Evolutionary conservation across 1,140 invertebrate species (phyloP).

Genomic region (Pseudoatta argentina): DNA sequence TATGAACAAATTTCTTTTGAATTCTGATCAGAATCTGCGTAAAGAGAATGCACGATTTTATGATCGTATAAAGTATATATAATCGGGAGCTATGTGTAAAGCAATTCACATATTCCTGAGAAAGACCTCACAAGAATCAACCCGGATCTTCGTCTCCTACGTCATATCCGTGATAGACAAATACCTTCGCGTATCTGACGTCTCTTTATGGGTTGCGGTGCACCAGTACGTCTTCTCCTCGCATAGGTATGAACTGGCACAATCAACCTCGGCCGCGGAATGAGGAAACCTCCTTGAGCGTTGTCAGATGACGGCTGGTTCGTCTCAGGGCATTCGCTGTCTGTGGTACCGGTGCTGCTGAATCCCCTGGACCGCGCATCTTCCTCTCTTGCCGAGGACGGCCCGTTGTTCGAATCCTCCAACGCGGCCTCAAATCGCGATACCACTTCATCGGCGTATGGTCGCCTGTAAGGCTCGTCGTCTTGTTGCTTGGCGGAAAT

Average conservation of each 20-base stretch:
- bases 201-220: conserved; percentile 78
- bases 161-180: conserved; percentile 14
- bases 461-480: conserved; percentile 67
- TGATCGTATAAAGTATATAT: background rate
- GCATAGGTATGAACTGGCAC: conserved; percentile 95
- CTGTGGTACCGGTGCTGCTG: conserved; percentile 84
- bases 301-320: conserved; percentile 85
- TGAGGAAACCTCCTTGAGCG: conserved; percentile 90
- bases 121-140: background rate
- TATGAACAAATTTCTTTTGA: background rate
- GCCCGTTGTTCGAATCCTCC: conserved; percentile 73
- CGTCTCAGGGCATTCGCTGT: conserved; percentile 82
- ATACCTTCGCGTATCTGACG: conserved; percentile 80
- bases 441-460: conserved; percentile 78
- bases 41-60: background rate
- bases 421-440: conserved; percentile 82
- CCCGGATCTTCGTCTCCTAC: background rate
- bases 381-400: conserved; percentile 16
- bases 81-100: background rate
- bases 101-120: background rate
- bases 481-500: conserved; percentile 62
- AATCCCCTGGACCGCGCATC: conserved; percentile 79
- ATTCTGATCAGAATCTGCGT: background rate
- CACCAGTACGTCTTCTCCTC: conserved; percentile 91
- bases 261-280: conserved; percentile 93